phyloP scores from a whole-genome alignment of 2,888 invertebrate species.

The Aplocera efformata region DNA sequence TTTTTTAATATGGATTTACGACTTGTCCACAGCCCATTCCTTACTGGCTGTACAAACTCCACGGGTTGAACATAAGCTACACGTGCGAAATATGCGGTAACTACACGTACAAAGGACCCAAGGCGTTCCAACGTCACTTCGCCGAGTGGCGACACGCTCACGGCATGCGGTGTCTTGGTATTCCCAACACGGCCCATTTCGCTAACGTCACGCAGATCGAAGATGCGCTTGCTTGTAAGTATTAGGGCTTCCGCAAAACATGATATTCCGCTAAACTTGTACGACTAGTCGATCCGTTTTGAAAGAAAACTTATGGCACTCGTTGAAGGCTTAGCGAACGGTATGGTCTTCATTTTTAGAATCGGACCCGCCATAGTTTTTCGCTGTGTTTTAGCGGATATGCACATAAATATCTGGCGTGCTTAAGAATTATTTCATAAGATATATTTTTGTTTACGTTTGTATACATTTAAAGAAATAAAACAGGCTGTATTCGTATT shows the following conservation, averaged over 20 bases:
- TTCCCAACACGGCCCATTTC: slow-evolving; percentile 99
- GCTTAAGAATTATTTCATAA: no score
- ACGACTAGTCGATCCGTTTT: no score
- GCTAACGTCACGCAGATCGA: slow-evolving; percentile 99
- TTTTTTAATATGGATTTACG: background rate
- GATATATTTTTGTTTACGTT: no score
- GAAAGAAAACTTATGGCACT: no score
- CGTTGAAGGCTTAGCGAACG: background rate
- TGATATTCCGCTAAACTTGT: no score
- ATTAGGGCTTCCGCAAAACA: slow-evolving; percentile 6
- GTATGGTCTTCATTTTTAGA: background rate
- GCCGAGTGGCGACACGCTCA: slow-evolving; percentile 94
- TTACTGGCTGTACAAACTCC: slow-evolving; percentile 99
- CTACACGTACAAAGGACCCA: slow-evolving; percentile 98
- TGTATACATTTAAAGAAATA: no score
- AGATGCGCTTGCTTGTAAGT: slow-evolving; percentile 95
- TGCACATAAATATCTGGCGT: no score
- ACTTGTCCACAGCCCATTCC: slow-evolving; percentile 80
- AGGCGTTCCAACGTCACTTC: slow-evolving; percentile 99
- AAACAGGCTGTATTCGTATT: no score
- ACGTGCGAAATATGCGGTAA: slow-evolving; percentile 99
- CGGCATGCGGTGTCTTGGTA: slow-evolving; percentile 99
- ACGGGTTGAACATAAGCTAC: slow-evolving; percentile 99
- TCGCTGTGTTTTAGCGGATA: no score
- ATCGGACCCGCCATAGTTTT: background rate